phyloP scores from a whole-genome alignment of 2,797 vertebrate species.

The Semaprochilodus insignis region DNA sequence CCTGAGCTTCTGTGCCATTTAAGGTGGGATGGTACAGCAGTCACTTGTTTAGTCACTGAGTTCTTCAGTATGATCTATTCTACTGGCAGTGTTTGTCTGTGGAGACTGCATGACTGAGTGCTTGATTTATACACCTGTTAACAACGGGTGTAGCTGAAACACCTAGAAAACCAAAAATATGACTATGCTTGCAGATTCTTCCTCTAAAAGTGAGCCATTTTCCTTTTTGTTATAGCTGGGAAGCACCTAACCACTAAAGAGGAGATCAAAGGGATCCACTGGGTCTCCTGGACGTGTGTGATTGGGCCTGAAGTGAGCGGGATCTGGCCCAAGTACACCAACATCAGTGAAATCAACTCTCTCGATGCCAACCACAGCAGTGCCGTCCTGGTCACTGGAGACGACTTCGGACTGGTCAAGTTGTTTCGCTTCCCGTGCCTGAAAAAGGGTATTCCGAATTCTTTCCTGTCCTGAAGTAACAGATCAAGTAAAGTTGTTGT shows the following conservation, averaged over 20 bases:
- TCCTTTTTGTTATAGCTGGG: conserved; percentile 76
- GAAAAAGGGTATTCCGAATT: conserved; percentile 83
- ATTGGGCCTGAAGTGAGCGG: conserved; percentile 90
- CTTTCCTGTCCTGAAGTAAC: neutral
- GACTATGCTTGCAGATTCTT: neutral
- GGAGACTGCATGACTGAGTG: no score
- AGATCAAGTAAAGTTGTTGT: neutral
- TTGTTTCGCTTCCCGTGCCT: conserved; percentile 92
- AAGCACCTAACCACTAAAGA: conserved; percentile 86
- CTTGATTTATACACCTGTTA: no score
- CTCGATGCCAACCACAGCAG: conserved; percentile 93
- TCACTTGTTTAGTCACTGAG: no score
- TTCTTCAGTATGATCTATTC: no score
- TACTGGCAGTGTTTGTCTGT: no score
- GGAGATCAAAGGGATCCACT: conserved; percentile 90
- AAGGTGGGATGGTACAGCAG: no score
- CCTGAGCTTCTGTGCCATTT: no score
- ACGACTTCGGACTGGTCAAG: conserved; percentile 92
- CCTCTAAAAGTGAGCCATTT: neutral
- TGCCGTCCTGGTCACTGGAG: conserved; percentile 87
- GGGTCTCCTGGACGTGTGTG: conserved; percentile 93
- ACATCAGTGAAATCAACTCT: conserved; percentile 86
- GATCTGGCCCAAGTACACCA: conserved; percentile 94
- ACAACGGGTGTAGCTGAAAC: no score
- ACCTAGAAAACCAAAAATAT: no score